Evolutionary conservation across 2,888 invertebrate species (phyloP).

Genomic region (Caenorhabditis sp.): DNA sequence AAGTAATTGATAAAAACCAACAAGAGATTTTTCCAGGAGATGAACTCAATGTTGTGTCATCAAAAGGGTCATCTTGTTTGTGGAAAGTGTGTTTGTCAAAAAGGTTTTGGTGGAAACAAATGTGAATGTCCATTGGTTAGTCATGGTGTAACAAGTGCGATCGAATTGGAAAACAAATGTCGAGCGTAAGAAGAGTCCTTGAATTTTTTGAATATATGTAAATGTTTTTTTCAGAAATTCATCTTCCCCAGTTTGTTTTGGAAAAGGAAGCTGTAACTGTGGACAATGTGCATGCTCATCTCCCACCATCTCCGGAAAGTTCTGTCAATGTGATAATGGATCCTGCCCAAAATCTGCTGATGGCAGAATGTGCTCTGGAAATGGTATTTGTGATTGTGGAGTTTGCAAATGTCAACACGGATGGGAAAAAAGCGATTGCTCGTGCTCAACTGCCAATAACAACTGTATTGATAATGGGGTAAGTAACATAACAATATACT

Average conservation of each 20-base stretch:
- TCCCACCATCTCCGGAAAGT: conserved; percentile 55
- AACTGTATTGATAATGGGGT: conserved; percentile 63
- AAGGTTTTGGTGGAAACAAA: conserved; percentile 53
- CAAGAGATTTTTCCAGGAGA: conserved; percentile 59
- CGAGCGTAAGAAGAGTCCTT: conserved; percentile 59
- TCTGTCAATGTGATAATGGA: conserved; percentile 66
- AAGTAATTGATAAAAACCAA: background rate
- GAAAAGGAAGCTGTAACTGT: conserved; percentile 62
- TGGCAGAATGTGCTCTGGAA: conserved; percentile 60
- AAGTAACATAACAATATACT: conserved; percentile 7
- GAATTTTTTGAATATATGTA: too few species aligned
- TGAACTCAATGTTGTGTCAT: conserved; percentile 58
- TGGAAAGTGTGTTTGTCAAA: conserved; percentile 61
- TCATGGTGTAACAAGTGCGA: conserved; percentile 54
- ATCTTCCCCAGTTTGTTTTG: conserved; percentile 52
- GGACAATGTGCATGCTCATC: conserved; percentile 61
- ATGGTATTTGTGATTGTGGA: conserved; percentile 66
- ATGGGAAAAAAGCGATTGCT: conserved; percentile 63
- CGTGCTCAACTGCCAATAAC: conserved; percentile 52
- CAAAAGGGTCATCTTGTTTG: conserved; percentile 63
- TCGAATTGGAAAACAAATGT: conserved; percentile 57
- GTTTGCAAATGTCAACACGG: conserved; percentile 64
- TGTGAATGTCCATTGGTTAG: conserved; percentile 59
- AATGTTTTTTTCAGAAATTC: conserved; percentile 41
- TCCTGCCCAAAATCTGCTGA: conserved; percentile 56